Conservation (phyloP, 1,140 invertebrate genomes). For the Lucilia cuprina region DNA sequence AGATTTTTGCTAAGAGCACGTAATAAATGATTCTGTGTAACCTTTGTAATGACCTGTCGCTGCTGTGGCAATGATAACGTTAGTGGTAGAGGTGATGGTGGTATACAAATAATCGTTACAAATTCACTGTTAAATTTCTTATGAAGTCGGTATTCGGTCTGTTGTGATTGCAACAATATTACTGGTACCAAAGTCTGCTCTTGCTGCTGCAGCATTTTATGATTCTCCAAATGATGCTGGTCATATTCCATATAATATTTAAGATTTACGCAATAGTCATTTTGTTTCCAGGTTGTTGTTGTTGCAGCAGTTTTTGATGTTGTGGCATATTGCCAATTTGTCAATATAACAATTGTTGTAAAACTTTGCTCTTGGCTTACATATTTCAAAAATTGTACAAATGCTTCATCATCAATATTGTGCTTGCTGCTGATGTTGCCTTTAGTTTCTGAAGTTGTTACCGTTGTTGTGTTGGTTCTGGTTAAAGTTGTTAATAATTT, state of each 20-base stretch:
- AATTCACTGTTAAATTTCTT: background rate
- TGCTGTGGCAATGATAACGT: background rate
- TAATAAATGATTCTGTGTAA: constrained; percentile 8
- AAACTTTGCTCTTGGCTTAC: constrained; percentile 12
- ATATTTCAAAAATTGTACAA: constrained; percentile 15
- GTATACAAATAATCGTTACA: background rate
- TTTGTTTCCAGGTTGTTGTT: background rate
- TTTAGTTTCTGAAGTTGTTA: constrained; percentile 42
- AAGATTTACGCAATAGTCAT: background rate
- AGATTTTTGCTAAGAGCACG: background rate
- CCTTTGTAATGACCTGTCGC: background rate
- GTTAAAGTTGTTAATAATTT: constrained; percentile 48
- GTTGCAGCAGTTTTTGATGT: background rate
- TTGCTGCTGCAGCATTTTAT: background rate
- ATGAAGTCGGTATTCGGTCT: background rate
- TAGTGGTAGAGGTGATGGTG: background rate
- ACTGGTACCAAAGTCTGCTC: background rate
- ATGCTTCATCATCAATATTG: constrained; percentile 41
- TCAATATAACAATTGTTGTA: constrained; percentile 12
- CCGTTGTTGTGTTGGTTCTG: constrained; percentile 46
- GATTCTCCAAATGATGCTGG: background rate
- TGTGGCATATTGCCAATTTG: background rate
- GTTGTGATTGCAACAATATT: background rate
- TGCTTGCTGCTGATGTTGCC: constrained; percentile 54
- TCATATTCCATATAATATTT: background rate